A percentile compares a stretch with the other conserved stretches of the same genome.
phyloP scores from a whole-genome alignment of 1,140 invertebrate species.

The Pinna nobilis region DNA sequence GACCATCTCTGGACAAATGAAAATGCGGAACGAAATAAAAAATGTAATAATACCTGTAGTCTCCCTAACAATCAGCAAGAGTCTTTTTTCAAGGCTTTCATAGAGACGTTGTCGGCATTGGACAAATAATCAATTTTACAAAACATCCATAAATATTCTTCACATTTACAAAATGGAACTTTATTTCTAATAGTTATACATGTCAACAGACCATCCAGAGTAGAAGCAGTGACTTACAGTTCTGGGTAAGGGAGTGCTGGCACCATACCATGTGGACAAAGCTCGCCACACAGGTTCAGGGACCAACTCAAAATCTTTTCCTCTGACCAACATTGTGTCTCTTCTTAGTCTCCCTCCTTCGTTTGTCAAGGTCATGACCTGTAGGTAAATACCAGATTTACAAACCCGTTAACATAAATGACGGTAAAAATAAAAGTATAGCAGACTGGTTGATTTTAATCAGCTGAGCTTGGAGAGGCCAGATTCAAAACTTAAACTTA shows the following conservation, averaged over 20 bases:
- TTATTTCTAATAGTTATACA: too few species aligned
- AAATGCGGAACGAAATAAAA: too few species aligned
- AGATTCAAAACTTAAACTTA: too few species aligned
- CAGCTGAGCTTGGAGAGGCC: background rate
- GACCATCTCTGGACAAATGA: too few species aligned
- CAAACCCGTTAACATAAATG: background rate
- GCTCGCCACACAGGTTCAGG: conserved; percentile 91
- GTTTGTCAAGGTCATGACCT: conserved; percentile 82
- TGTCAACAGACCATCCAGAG: too few species aligned
- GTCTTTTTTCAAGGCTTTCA: too few species aligned
- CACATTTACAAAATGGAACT: too few species aligned
- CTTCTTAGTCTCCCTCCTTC: conserved; percentile 88
- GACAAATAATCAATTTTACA: too few species aligned
- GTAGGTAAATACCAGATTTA: conserved; percentile 10
- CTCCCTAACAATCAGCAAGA: too few species aligned
- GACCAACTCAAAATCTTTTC: conserved; percentile 88
- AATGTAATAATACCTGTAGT: too few species aligned
- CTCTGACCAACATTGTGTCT: conserved; percentile 81
- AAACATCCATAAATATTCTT: too few species aligned
- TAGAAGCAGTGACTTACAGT: conserved; percentile 78
- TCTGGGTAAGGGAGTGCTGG: conserved; percentile 85
- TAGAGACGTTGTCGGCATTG: too few species aligned
- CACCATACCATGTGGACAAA: conserved; percentile 89
- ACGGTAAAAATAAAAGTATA: background rate
- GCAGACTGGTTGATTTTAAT: background rate